Evolutionary conservation across 2,888 invertebrate species (phyloP).

Genomic region (Drosophila melanocephala): DNA sequence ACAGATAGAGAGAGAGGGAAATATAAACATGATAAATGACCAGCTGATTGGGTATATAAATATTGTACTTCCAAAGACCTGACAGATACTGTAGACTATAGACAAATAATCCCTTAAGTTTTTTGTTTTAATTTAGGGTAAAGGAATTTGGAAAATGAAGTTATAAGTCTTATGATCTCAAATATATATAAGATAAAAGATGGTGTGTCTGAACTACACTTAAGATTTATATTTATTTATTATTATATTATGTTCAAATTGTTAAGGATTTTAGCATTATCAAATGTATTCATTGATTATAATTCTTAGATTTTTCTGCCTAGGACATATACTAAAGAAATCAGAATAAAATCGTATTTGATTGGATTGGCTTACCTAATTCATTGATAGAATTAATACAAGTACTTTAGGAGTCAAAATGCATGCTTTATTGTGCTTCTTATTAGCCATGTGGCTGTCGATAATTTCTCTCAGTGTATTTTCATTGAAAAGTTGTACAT

Average conservation of each 20-base stretch:
- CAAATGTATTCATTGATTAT: neutral
- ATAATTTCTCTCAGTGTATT: conserved; percentile 50
- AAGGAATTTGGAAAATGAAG: neutral
- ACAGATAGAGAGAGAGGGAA: neutral
- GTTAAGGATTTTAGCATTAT: neutral
- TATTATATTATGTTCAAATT: neutral
- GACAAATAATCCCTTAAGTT: accelerated
- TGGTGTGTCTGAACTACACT: accelerated
- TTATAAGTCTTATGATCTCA: neutral
- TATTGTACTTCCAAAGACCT: neutral
- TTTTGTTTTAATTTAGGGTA: neutral
- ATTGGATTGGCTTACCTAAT: neutral
- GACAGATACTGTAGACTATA: neutral
- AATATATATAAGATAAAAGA: neutral
- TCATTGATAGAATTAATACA: neutral
- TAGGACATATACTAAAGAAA: neutral
- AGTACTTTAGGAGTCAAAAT: neutral
- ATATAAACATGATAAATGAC: neutral
- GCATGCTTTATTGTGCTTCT: neutral
- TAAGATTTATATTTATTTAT: neutral
- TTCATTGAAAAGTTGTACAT: conserved; percentile 59
- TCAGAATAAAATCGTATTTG: neutral
- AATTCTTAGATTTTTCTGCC: neutral
- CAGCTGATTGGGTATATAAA: neutral
- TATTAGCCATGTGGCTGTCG: no score